Evolutionary conservation across 2,888 invertebrate species (phyloP), one percentile per base, ranked within the genome.

Genomic region (Drosophila pseudotalamancana): DNA sequence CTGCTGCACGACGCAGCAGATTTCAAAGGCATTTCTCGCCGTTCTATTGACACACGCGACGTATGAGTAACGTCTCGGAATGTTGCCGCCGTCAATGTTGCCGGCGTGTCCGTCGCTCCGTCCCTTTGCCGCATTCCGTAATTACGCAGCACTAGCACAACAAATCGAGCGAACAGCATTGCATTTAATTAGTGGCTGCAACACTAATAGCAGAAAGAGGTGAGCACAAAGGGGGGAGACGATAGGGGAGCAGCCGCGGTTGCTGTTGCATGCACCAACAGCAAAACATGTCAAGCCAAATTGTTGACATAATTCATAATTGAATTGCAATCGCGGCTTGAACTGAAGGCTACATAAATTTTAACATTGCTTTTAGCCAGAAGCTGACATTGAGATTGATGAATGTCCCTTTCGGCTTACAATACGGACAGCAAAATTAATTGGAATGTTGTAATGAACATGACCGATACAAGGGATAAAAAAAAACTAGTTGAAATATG

Each of bases 271-370:
- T 18, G 6, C 23, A 3, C 5, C 32, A 42, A 25, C n/a, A 27
- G 18, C 37, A 6, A 54, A 60, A 53, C 81, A 83, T 78, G 63
- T 66, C 66, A 75, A 50, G 49, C 64, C 57, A 70, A 76, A 87
- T 82, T 70, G 86, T 65, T 85, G 65, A 68, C 73, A 82, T 82
- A 85, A 85, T 82, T 82, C 79, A 82, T 87, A 87, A 82, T 87
- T 87, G 83, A 81, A 81, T 73, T 80, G 81, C 77, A 57, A 61
- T 55, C 57, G 74, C 50, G 57, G 37, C 14, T 43, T 48, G 54
- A 29, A n/a, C 48, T 74, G 61, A 82, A 57, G 83, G 86, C 83
- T 56, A 70, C 73, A 86, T 86, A 66, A 76, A 86, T 79, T 69
- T 60, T 42, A 43, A 39, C 49, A 62, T 54, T 39, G 37, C 42